Base-by-base conservation (phyloP, 1,140 invertebrate species). In the Proales similis region DNA sequence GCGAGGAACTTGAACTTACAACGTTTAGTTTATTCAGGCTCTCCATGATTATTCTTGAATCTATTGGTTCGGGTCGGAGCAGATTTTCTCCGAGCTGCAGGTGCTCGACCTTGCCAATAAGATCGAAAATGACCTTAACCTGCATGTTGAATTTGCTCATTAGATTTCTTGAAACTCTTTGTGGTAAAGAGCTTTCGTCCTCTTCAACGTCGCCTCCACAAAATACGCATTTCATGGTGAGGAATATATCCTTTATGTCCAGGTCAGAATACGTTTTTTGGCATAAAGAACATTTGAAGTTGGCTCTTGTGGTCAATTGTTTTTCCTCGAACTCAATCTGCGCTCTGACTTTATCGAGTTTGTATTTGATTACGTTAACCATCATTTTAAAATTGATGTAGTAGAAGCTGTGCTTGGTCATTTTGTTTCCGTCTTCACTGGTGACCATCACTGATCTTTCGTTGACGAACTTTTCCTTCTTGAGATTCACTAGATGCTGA, bases 301-400 rank as follows among this genome's bases (percentile, higher is more conserved):
- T 12, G 2, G 38, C 29, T 3, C 51, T 6, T 4, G 51, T 57
- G 7, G 51, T 57, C 19, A 57, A 0, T 17, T 57, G 51, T 12
- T 57, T 57, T n/a, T 57, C 51, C 11, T 57, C 51, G 6, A 5
- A 5, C 22, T 57, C 51, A 9, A 57, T 57, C 22, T 42, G 29
- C 19, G 30, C 27, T 6, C 51, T 22, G 9, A 57, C 45, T 26
- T 57, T 17, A 14, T 57, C 51, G 5, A 57, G 29, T 42, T 57
- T 57, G 36, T 57, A 57, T 24, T 57, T 57, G 19, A 57, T 57
- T 1, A 57, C 51, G n/a, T 57, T 57, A 14, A 57, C 51, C 2
- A 57, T 39, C 51, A 57, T 57, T 27, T 57, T 57, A 27, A 29
- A 57, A 26, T 57, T 57, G 19, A 57, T 42, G 29, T 24, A 57